Conservation (phyloP, 2,888 invertebrate genomes). For the Luffia ferchaultella region DNA sequence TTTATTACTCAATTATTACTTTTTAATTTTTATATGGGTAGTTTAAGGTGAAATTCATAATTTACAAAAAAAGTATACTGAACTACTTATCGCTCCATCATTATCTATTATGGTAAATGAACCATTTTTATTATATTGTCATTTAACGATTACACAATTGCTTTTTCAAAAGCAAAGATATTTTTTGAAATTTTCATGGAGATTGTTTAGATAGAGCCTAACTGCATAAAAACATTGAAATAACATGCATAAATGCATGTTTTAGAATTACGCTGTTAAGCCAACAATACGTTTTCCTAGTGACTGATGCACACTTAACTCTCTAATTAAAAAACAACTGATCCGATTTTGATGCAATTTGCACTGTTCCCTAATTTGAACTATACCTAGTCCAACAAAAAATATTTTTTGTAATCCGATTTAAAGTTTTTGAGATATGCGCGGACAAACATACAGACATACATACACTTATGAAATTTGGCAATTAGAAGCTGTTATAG, state of each 20-base stretch:
- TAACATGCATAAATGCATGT: not conserved
- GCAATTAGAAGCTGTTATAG: not conserved
- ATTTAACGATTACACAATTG: not conserved
- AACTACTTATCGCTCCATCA: not conserved
- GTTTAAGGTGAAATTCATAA: no score
- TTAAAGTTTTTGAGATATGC: not conserved
- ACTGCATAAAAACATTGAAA: not conserved
- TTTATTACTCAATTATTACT: no score
- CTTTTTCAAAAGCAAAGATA: not conserved
- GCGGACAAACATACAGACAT: not conserved
- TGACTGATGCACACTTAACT: not conserved
- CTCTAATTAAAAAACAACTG: not conserved
- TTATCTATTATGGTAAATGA: not conserved
- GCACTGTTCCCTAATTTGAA: not conserved
- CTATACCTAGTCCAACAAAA: not conserved
- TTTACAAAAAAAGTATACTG: not conserved
- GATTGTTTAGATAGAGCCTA: not conserved
- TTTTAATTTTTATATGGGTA: no score
- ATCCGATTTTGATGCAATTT: not conserved
- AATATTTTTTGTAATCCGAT: not conserved
- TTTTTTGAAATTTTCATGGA: not conserved
- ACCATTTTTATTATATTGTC: not conserved
- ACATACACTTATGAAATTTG: not conserved
- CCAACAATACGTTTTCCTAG: not conserved
- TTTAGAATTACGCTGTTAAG: not conserved